phyloP scores from a whole-genome alignment of 2,888 invertebrate genomes.

The Hirtodrosophila cameraria region DNA sequence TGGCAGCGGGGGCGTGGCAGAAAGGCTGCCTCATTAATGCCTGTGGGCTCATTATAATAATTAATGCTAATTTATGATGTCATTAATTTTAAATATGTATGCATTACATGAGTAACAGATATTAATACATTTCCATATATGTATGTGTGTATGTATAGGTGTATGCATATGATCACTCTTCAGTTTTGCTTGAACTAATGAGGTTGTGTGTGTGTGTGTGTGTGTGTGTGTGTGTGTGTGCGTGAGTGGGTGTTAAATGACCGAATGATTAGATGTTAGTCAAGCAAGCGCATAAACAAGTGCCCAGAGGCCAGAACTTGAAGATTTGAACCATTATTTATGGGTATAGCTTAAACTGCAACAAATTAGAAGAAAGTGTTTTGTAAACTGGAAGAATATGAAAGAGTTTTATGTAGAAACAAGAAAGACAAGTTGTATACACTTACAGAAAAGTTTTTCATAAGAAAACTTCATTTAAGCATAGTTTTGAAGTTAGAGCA shows the following conservation, averaged over 20 bases:
- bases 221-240: slow-evolving; percentile 10
- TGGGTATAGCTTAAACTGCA: too few relatives aligned
- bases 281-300: slow-evolving; percentile 5
- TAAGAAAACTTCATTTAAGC: too few relatives aligned
- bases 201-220: not conserved
- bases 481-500: too few relatives aligned
- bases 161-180: slow-evolving; percentile 41
- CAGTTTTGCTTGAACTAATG: slow-evolving; percentile 12
- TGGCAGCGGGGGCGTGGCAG: not conserved
- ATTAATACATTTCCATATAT: slow-evolving; percentile 11
- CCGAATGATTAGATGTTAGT: slow-evolving; percentile 41
- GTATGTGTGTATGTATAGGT: slow-evolving; percentile 1
- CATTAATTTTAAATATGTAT: slow-evolving; percentile 70
- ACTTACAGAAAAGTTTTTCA: too few relatives aligned
- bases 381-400: too few relatives aligned
- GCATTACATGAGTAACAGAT: slow-evolving; percentile 22
- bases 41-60: slow-evolving; percentile 78
- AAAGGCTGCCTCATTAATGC: slow-evolving; percentile 62
- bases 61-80: slow-evolving; percentile 79
- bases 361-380: too few relatives aligned
- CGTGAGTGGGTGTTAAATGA: slow-evolving; percentile 41
- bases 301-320: not conserved
- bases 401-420: too few relatives aligned
- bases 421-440: too few relatives aligned
- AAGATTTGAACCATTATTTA: too few relatives aligned